phyloP scores from a whole-genome alignment of 1,140 invertebrate genomes.

The Drosophila hydei region DNA sequence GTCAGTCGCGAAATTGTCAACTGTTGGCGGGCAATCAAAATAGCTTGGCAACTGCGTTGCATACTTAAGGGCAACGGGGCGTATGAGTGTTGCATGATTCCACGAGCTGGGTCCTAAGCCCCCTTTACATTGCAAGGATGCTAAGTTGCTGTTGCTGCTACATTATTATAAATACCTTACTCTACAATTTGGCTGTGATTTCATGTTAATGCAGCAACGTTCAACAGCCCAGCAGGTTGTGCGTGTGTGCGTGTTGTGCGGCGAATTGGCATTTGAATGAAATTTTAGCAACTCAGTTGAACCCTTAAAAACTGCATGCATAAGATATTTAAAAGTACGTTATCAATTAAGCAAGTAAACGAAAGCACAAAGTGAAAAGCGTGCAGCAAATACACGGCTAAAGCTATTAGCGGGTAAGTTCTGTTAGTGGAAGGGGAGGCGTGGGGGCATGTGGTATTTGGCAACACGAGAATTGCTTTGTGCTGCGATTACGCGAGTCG shows the following conservation, averaged over 20 bases:
- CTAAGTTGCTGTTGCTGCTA: constrained; percentile 49
- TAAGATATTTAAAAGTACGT: constrained; percentile 46
- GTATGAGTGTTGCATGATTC: constrained; percentile 53
- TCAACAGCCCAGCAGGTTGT: constrained; percentile 11
- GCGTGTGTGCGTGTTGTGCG: constrained; percentile 20
- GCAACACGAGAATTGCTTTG: constrained; percentile 11
- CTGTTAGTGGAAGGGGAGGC: constrained; percentile 13
- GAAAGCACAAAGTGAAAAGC: constrained; percentile 27
- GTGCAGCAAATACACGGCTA: constrained; percentile 17
- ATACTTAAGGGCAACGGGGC: constrained; percentile 7
- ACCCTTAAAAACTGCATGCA: constrained; percentile 57
- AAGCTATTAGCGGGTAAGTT: constrained; percentile 40
- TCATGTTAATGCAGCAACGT: constrained; percentile 37
- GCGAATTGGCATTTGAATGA: constrained; percentile 61
- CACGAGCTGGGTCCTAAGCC: constrained; percentile 5
- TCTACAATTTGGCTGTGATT: constrained; percentile 61
- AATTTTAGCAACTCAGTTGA: constrained; percentile 55
- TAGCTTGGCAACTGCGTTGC: constrained; percentile 13
- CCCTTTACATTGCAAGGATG: constrained; percentile 28
- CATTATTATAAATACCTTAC: constrained; percentile 69
- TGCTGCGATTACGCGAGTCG: constrained; percentile 6
- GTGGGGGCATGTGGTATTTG: not conserved
- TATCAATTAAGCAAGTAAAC: constrained; percentile 16
- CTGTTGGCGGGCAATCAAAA: constrained; percentile 8
- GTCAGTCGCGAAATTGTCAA: not conserved